Percentiles rank a stretch among this genome's conserved stretches.
Evolutionary conservation across 1,140 invertebrate genomes (phyloP).

Genomic region (Batillaria attramentaria): DNA sequence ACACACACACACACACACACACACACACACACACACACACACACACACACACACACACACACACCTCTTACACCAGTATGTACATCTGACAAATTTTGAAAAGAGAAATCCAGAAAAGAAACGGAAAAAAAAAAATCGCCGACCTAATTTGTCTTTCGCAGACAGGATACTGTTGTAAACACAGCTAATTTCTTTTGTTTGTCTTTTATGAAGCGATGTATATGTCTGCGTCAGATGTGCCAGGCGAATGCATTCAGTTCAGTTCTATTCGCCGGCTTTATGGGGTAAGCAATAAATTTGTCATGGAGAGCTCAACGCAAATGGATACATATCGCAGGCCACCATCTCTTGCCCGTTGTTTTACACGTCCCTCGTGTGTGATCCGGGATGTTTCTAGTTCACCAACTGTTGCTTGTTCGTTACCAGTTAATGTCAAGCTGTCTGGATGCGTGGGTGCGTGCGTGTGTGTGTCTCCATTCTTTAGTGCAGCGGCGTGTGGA

Average conservation of each 20-base stretch:
- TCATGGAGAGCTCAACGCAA: conserved; percentile 1
- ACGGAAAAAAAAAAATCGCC: neutral
- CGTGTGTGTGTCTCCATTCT: neutral
- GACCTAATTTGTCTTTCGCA: neutral
- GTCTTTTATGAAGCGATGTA: too few relatives aligned
- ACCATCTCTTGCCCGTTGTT: neutral
- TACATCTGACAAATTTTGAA: too few relatives aligned
- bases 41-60: conserved; percentile 22
- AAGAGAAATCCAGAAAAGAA: too few relatives aligned
- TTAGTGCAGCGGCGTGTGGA: neutral
- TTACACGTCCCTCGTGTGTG: neutral
- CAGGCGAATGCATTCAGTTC: too few relatives aligned
- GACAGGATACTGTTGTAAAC: neutral
- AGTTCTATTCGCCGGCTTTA: too few relatives aligned
- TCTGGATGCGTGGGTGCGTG: neutral
- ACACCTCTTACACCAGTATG: too few relatives aligned
- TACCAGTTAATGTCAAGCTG: too few relatives aligned
- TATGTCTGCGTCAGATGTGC: too few relatives aligned
- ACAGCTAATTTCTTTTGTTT: neutral
- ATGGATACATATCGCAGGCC: conserved; percentile 14
- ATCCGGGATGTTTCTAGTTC: too few relatives aligned
- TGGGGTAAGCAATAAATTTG: too few relatives aligned
- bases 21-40: conserved; percentile 25
- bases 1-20: conserved; percentile 20
- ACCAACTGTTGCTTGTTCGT: too few relatives aligned